A percentile compares a stretch with the other conserved stretches of the same genome.
Conservation (phyloP, 2,797 vertebrate species). For the Tragopan temminckii region DNA sequence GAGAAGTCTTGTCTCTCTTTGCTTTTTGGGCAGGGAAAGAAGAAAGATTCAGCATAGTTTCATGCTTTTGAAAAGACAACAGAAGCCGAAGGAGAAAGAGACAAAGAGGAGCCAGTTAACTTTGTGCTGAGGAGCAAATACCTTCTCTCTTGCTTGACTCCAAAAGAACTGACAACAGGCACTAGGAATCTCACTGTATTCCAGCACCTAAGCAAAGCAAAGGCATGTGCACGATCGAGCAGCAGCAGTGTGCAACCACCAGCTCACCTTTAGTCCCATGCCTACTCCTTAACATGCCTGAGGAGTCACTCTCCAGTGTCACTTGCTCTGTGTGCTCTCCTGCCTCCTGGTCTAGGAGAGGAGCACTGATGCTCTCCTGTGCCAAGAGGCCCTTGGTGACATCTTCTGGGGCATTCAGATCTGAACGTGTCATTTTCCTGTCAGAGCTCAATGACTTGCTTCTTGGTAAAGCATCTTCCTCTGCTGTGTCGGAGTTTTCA, state of each 20-base stretch:
- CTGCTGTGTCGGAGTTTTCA: neutral
- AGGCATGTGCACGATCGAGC: rapidly evolving
- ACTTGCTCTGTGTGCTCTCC: neutral
- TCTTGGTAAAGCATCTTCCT: neutral
- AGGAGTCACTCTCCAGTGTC: neutral
- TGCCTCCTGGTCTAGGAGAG: neutral
- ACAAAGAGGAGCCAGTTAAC: neutral
- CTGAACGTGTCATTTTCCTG: neutral
- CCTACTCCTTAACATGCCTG: constrained; percentile 7
- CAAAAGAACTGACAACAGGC: neutral
- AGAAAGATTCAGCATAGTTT: neutral
- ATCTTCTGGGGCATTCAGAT: neutral
- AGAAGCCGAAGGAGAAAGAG: neutral
- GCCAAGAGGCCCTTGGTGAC: neutral
- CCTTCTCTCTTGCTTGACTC: neutral
- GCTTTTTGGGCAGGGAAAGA: neutral
- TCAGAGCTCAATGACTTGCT: neutral
- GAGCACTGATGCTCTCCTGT: neutral
- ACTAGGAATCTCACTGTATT: neutral
- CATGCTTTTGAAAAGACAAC: neutral
- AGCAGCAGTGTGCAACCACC: neutral
- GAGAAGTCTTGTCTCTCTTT: neutral
- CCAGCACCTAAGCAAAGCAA: neutral
- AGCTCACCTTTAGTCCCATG: constrained; percentile 65
- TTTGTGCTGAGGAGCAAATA: neutral